Percentiles rank a stretch among this genome's conserved stretches.
phyloP scores from a whole-genome alignment of 2,113 vertebrate genomes.

The Nymphicus hollandicus region DNA sequence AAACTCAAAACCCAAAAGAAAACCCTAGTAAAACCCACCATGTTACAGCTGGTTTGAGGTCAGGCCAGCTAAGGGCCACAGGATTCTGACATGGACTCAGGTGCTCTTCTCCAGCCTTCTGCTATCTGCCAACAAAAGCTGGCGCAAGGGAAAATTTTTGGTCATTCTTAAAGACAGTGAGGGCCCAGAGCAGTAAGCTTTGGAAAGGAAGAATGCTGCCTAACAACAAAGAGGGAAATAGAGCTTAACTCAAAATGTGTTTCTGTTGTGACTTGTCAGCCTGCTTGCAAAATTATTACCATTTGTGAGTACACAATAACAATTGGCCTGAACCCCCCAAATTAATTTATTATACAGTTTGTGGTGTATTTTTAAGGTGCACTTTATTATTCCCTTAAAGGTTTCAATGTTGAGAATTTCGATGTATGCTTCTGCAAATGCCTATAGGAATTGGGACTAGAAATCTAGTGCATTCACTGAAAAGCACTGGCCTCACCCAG shows the following conservation, averaged over 20 bases:
- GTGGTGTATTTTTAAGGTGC: not conserved
- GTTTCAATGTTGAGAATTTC: not conserved
- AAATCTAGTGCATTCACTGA: not conserved
- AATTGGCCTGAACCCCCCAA: not conserved
- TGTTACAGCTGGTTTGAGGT: slow-evolving; percentile 2
- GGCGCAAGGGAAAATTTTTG: not conserved
- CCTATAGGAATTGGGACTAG: not conserved
- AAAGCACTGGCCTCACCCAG: not conserved
- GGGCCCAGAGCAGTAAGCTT: not conserved
- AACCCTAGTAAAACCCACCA: not conserved
- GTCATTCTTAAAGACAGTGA: not conserved
- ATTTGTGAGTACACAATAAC: not conserved
- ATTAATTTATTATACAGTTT: not conserved
- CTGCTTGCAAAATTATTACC: not conserved
- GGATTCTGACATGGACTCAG: not conserved
- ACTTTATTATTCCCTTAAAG: not conserved
- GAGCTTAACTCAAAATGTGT: not conserved
- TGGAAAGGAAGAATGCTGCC: not conserved
- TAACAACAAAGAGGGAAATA: not conserved
- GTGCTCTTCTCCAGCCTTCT: not conserved
- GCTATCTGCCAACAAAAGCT: not conserved
- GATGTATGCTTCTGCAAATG: not conserved
- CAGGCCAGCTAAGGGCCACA: not conserved
- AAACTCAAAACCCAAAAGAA: slow-evolving; percentile 16
- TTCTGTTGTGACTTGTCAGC: not conserved